Evolutionary conservation across 2,888 invertebrate genomes (phyloP).

Genomic region (Eulithis testata): DNA sequence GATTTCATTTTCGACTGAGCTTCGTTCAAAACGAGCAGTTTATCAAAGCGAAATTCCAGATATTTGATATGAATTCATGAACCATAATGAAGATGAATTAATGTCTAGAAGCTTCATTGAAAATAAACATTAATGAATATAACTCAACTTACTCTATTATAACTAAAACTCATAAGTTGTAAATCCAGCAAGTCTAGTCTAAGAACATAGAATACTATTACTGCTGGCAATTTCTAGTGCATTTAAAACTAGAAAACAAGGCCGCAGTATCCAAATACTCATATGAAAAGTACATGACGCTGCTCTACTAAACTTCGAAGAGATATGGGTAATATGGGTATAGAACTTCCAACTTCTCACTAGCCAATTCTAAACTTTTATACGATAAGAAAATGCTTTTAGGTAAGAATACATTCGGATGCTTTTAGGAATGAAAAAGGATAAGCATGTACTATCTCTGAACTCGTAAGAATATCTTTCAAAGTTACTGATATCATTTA

Average conservation of each 20-base stretch:
- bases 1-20: conserved; percentile 9
- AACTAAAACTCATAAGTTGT: no score
- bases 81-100: conserved; percentile 14
- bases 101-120: background rate
- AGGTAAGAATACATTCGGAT: background rate
- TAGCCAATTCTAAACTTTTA: background rate
- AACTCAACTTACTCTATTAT: no score
- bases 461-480: background rate
- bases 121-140: no score
- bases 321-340: background rate
- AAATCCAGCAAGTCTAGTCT: no score
- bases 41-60: conserved; percentile 7
- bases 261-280: background rate
- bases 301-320: background rate
- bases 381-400: background rate
- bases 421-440: background rate
- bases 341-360: background rate
- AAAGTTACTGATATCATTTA: background rate
- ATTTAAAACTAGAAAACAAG: background rate
- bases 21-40: conserved; percentile 5
- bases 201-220: background rate
- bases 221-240: background rate
- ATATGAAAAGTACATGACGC: background rate
- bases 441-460: background rate
- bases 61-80: conserved; percentile 18